phyloP scores from a whole-genome alignment of 2,888 invertebrate genomes.

The Catocala sponsa region DNA sequence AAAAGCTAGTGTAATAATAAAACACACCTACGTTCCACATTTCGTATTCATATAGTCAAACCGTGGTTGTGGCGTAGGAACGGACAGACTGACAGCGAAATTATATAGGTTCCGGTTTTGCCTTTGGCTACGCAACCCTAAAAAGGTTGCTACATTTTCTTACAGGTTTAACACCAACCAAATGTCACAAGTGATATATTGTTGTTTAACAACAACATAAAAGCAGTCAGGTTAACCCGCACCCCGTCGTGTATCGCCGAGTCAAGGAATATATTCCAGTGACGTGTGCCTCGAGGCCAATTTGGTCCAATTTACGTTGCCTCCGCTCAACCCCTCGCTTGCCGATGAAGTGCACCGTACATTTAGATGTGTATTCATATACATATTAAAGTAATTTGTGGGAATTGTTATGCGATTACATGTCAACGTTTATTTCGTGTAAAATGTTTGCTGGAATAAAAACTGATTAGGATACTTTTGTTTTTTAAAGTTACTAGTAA shows the following conservation, averaged over 20 bases:
- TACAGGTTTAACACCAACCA: too few species aligned
- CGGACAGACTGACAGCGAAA: too few species aligned
- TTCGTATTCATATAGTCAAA: too few species aligned
- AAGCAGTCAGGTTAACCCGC: constrained; percentile 11
- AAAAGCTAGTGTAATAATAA: too few species aligned
- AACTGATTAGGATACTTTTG: too few species aligned
- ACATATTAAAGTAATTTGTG: background rate
- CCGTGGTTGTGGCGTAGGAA: too few species aligned
- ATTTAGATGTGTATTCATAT: constrained; percentile 24
- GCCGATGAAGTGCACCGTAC: constrained; percentile 26
- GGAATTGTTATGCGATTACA: background rate
- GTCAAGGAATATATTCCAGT: constrained; percentile 39
- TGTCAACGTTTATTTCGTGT: background rate
- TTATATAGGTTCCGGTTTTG: too few species aligned
- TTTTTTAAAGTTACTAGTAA: too few species aligned
- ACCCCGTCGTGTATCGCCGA: constrained; percentile 22
- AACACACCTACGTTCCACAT: too few species aligned
- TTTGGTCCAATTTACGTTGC: constrained; percentile 46
- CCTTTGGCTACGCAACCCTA: too few species aligned
- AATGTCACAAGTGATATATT: too few species aligned
- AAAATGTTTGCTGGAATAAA: background rate
- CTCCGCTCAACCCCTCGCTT: constrained; percentile 17
- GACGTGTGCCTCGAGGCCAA: constrained; percentile 45
- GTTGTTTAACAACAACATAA: constrained; percentile 5
- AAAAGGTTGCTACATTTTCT: too few species aligned